Evolutionary conservation across 1,140 invertebrate species (phyloP).

Genomic region (Zophobas morio): DNA sequence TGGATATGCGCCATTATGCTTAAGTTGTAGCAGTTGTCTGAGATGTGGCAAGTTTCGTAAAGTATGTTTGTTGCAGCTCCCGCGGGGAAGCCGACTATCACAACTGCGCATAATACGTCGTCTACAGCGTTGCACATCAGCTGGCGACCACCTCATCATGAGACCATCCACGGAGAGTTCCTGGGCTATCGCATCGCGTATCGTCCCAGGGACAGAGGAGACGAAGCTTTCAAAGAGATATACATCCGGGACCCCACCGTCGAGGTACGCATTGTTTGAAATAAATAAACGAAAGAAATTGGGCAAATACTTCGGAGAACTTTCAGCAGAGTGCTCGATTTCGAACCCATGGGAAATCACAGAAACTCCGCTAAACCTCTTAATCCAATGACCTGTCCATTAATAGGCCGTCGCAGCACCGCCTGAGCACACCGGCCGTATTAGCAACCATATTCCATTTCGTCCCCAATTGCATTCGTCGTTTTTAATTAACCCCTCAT

Average conservation of each 20-base stretch:
- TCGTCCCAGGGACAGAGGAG: conserved; percentile 73
- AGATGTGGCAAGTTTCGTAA: conserved; percentile 34
- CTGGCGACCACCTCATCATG: conserved; percentile 78
- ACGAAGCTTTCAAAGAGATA: conserved; percentile 76
- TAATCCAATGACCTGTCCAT: conserved; percentile 57
- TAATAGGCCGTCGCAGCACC: conserved; percentile 51
- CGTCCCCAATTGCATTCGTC: conserved; percentile 34
- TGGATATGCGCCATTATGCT: conserved; percentile 41
- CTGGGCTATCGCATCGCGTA: conserved; percentile 82
- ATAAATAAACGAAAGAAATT: conserved; percentile 53
- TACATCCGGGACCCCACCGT: conserved; percentile 78
- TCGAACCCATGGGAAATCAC: conserved; percentile 55
- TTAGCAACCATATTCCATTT: conserved; percentile 34
- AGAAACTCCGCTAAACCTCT: conserved; percentile 53
- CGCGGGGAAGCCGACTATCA: conserved; percentile 80
- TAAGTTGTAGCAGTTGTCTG: conserved; percentile 41
- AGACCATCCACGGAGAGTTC: conserved; percentile 85
- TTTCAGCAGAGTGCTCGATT: conserved; percentile 49
- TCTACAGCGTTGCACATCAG: conserved; percentile 79
- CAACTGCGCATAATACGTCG: conserved; percentile 80
- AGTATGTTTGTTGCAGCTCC: conserved; percentile 72
- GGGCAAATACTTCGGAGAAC: conserved; percentile 48
- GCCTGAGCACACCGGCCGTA: conserved; percentile 34
- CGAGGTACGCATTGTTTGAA: conserved; percentile 69
- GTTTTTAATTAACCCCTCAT: conserved; percentile 35